Evolutionary conservation across 1,140 invertebrate genomes (phyloP), one percentile per base, ranked within the genome.

Genomic region (Ceratitis capitata): DNA sequence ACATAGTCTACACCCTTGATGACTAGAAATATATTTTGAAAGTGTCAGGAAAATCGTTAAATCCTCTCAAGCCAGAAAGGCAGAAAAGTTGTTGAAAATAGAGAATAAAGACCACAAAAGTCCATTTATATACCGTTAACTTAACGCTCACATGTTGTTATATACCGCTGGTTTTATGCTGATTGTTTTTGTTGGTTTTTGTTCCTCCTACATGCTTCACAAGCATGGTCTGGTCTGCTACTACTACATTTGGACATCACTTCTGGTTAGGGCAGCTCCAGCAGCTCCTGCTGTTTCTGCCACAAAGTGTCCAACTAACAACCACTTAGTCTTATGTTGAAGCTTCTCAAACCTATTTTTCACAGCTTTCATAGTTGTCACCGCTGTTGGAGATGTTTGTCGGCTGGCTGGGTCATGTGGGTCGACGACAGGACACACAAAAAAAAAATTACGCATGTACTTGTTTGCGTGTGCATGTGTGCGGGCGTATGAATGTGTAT

Each of bases 231-330:
- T n/a, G n/a, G n/a, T n/a, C n/a, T n/a, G n/a, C n/a, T n/a, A n/a
- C n/a, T n/a, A n/a, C n/a, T n/a, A n/a, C 32, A 12, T 42, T 78
- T n/a, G 69, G 69, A 78, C 23, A 78, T 78, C 69, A 47, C 32
- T 78, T 7, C 39, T 1, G 39, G 35, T 74, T 42, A 47, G 9
- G 16, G 26, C 35, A n/a, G 51, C 51, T 16, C 1, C n/a, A 56
- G n/a, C 26, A 26, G 64, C 64, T 74, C 39, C 69, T 47, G 69
- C 69, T 78, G 69, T 45, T 42, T 45, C 69, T 47, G 69, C 69
- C 69, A 78, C 69, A 47, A 78, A 78, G 69, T 78, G 39, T 39
- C 69, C 69, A 78, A 78, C 69, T 78, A 78, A 78, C 69, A 78
- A 78, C 39, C 69, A 78, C 69, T 78, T 78, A 78, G 39, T 78